phyloP scores from a whole-genome alignment of 30 jellyfish, hydroid and myxozoan genomes.

The Aurelia aurita complex sp. Pacific region DNA sequence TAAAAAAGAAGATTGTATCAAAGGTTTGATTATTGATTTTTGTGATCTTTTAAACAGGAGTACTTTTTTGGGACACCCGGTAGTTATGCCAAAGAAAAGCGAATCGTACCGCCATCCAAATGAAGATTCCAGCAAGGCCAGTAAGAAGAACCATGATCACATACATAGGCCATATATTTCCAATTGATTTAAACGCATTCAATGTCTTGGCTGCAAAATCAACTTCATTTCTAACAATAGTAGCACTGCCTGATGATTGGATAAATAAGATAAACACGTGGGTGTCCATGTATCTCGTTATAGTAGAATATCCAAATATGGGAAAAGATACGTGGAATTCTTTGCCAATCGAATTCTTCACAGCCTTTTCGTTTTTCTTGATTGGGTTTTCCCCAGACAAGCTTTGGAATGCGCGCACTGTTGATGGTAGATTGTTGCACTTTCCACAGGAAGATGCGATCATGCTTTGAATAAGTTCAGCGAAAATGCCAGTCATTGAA shows the following conservation, averaged over 20 bases:
- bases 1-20: too few relatives aligned
- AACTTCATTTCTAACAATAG: slow-evolving; percentile 45
- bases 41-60: too few relatives aligned
- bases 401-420: slow-evolving; percentile 11
- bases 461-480: slow-evolving; percentile 49
- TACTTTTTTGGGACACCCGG: too few relatives aligned
- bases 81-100: too few relatives aligned
- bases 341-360: slow-evolving; percentile 47
- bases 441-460: slow-evolving; percentile 51
- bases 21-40: too few relatives aligned
- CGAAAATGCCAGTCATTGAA: slow-evolving; percentile 42
- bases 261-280: slow-evolving; percentile 45
- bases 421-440: slow-evolving; percentile 34
- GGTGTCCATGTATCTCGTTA: slow-evolving; percentile 37
- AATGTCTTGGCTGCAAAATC: slow-evolving; percentile 35
- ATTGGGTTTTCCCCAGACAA: slow-evolving; percentile 62
- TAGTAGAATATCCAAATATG: slow-evolving; percentile 48
- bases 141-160: slow-evolving; percentile 42
- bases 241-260: slow-evolving; percentile 70
- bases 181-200: slow-evolving; percentile 36
- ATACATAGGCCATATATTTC: slow-evolving; percentile 72
- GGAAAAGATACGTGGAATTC: slow-evolving; percentile 71
- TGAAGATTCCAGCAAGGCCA: slow-evolving; percentile 30
- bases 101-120: slow-evolving; percentile 63
- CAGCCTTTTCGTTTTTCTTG: slow-evolving; percentile 43